A percentile compares a stretch with the other conserved stretches of the same genome.
Conservation (phyloP, 2,888 invertebrate genomes). For the Tridacna crocea region DNA sequence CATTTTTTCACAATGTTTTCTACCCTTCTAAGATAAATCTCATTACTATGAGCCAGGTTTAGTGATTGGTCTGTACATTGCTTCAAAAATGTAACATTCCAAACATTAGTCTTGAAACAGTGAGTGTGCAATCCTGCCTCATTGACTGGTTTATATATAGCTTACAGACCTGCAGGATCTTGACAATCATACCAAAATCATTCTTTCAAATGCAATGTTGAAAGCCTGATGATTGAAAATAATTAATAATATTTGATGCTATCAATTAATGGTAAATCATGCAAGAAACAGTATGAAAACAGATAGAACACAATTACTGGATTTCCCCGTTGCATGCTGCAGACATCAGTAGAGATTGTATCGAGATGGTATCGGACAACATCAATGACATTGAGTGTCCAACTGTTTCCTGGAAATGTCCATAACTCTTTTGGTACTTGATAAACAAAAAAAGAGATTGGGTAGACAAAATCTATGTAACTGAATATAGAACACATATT, state of each 20-base stretch:
- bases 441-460: too few relatives aligned
- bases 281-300: conserved; percentile 11
- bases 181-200: neutral
- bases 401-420: conserved; percentile 4
- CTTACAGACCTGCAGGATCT: neutral
- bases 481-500: too few relatives aligned
- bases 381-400: conserved; percentile 11
- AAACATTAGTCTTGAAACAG: too few relatives aligned
- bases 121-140: too few relatives aligned
- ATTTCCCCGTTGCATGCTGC: conserved; percentile 7
- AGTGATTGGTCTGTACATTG: too few relatives aligned
- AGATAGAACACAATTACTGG: neutral
- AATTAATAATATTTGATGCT: neutral
- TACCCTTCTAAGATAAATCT: too few relatives aligned
- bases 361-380: conserved; percentile 16
- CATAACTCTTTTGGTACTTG: neutral
- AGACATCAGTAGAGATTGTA: conserved; percentile 11
- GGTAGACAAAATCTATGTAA: too few relatives aligned
- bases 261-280: conserved; percentile 7
- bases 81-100: too few relatives aligned
- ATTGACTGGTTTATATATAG: too few relatives aligned
- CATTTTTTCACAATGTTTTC: too few relatives aligned
- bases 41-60: too few relatives aligned
- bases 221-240: neutral
- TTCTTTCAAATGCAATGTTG: neutral